These are phyloP conservation scores for Halyomorpha halys DNA, from an alignment of 1,140 invertebrate genomes.

Conservation along the genomic window DNA sequence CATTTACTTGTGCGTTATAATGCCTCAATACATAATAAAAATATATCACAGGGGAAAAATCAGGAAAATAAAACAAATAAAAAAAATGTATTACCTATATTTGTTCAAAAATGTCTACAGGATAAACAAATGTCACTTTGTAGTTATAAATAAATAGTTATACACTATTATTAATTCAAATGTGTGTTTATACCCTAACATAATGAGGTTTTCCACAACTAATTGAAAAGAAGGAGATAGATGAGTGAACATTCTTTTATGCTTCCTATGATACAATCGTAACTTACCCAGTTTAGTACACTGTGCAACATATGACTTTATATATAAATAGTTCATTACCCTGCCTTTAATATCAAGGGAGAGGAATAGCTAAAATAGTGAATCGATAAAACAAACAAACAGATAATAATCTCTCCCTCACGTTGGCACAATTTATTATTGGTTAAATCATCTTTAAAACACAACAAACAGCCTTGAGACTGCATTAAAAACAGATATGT, in stretches of 20 bases:
- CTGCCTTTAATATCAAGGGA: conserved; percentile 14
- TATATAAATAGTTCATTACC: conserved; percentile 1
- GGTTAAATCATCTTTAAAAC: conserved; percentile 11
- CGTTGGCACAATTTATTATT: conserved; percentile 8
- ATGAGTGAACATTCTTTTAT: no score
- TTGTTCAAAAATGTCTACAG: conserved; percentile 9
- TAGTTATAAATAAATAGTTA: no score
- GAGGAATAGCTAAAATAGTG: not conserved
- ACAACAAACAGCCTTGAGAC: conserved; percentile 2
- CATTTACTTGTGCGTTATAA: no score
- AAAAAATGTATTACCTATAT: conserved; percentile 15
- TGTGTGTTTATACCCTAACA: no score
- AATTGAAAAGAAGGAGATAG: no score
- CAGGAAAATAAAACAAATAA: conserved; percentile 9
- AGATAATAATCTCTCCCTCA: conserved; percentile 3
- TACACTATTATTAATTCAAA: no score
- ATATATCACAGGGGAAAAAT: not conserved
- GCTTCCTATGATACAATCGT: no score
- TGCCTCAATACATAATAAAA: not conserved
- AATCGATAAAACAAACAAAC: not conserved
- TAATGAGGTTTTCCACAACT: no score
- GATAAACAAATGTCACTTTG: conserved; percentile 8
- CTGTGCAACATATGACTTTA: no score
- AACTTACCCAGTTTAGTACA: no score
- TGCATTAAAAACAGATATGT: conserved; percentile 9